phyloP scores from a whole-genome alignment of 1,140 invertebrate species.

The Paraescarpia echinospica region DNA sequence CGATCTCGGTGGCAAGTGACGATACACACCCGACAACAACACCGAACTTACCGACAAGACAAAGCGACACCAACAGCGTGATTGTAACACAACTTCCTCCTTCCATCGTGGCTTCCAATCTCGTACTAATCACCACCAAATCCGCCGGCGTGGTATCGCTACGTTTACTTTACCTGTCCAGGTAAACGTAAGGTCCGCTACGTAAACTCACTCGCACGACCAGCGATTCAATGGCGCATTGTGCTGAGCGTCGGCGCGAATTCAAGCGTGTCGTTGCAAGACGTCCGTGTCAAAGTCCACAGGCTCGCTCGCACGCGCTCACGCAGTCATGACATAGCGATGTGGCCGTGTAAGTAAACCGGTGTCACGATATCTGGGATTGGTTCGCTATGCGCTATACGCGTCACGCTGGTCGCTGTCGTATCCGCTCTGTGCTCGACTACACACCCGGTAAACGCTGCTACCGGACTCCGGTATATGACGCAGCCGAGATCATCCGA shows the following conservation, averaged over 20 bases:
- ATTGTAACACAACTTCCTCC: background rate
- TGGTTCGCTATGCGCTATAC: background rate
- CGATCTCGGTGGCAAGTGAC: background rate
- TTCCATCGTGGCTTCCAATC: background rate
- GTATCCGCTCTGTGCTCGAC: background rate
- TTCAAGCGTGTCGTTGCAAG: background rate
- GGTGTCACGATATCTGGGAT: background rate
- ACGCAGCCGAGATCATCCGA: background rate
- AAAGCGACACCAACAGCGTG: background rate
- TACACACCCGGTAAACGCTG: background rate
- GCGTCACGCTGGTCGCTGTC: background rate
- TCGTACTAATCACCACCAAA: background rate
- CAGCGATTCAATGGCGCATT: background rate
- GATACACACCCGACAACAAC: background rate
- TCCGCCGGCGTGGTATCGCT: background rate
- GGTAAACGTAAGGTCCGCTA: background rate
- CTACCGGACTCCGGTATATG: background rate
- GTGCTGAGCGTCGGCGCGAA: background rate
- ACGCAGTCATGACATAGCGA: background rate
- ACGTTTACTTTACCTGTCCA: background rate
- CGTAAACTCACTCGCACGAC: background rate
- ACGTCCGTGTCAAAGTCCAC: background rate
- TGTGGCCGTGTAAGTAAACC: background rate
- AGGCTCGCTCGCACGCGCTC: background rate
- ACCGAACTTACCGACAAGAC: background rate